A percentile compares a stretch with the other conserved stretches of the same genome.
These are phyloP conservation scores for Falco biarmicus DNA, from an alignment of 2,797 vertebrate genomes.

Conservation along the genomic window DNA sequence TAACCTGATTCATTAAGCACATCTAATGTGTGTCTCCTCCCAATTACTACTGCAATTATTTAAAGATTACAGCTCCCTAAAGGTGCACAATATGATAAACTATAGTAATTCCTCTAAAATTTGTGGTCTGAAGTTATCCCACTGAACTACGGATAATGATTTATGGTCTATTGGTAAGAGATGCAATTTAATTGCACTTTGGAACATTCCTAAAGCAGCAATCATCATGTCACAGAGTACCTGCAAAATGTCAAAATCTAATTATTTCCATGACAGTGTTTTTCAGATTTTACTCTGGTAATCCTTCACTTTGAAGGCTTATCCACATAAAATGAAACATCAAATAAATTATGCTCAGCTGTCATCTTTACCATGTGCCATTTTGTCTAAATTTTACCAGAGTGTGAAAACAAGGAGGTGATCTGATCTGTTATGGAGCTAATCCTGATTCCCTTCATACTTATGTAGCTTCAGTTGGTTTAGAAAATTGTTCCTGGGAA, in stretches of 20 bases:
- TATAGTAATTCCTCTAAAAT: constrained; percentile 17
- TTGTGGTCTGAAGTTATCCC: constrained; percentile 8
- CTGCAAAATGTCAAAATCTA: constrained; percentile 45
- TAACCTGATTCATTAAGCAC: background rate
- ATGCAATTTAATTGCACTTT: constrained; percentile 38
- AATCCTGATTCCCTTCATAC: background rate
- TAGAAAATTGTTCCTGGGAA: background rate
- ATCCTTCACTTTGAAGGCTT: constrained; percentile 44
- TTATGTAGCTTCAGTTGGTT: background rate
- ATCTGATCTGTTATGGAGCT: background rate
- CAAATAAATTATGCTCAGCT: background rate
- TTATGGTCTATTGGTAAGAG: constrained; percentile 19
- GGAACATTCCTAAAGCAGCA: constrained; percentile 24
- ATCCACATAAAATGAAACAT: constrained; percentile 18
- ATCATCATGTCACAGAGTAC: constrained; percentile 45
- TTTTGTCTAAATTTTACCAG: background rate
- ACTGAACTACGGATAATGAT: constrained; percentile 23
- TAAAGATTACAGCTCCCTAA: constrained; percentile 46
- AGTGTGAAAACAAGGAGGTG: background rate
- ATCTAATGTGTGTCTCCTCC: background rate
- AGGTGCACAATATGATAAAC: constrained; percentile 9
- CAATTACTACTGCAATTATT: constrained; percentile 27
- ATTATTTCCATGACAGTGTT: constrained; percentile 35
- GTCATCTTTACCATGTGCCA: background rate
- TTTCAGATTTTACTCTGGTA: constrained; percentile 22